Base-by-base conservation (phyloP, 2,113 vertebrate genomes). In the Aspiorhynchus laticeps region DNA sequence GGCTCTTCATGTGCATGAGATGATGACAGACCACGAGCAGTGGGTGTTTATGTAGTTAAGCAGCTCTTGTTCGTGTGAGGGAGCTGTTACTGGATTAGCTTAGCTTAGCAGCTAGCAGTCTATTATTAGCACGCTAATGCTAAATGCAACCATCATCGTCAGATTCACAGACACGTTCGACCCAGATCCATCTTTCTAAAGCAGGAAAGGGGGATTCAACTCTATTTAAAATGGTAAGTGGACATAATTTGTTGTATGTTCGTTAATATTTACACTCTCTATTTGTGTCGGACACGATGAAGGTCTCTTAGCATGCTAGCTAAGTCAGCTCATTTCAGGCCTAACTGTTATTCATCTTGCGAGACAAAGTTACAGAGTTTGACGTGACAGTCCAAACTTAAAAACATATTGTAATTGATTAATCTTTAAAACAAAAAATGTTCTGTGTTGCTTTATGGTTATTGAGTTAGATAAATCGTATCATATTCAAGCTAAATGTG, bases 81-180 rank as follows among this genome's bases (percentile, higher is more conserved):
- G 78, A 80, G 33, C 33, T 80, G 31, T 8, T 63, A 21, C 51
- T 80, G 53, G 2, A n/a, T 74, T 75, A 84, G 48, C 33, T 74
- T 75, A 84, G 48, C 33, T 38, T 74, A 84, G 69, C 69, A 84
- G 21, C 21, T 74, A 74, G 69, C 65, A 26, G 82, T 38, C 28
- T 21, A 14, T 56, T 56, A 71, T 36, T n/a, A 73, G 65, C 15
- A 53, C 4, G 43, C 33, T 84, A 84, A 56, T 74, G 83, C 69
- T 74, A 84, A 59, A 83, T 53, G 63, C 46, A 41, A 43, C n/a
- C 5, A 11, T 71, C 12, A 43, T 33, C 61, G 79, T 81, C 38
- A 28, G 36, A 51, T 71, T 33, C 17, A 48, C 26, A 24, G 56
- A 24, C n/a, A 19, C 4, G 15, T 65, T 65, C 26, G n/a, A 65